A percentile compares a stretch with the other conserved stretches of the same genome.
Conservation (phyloP, 2,797 vertebrate species). For the Coluber constrictor region DNA sequence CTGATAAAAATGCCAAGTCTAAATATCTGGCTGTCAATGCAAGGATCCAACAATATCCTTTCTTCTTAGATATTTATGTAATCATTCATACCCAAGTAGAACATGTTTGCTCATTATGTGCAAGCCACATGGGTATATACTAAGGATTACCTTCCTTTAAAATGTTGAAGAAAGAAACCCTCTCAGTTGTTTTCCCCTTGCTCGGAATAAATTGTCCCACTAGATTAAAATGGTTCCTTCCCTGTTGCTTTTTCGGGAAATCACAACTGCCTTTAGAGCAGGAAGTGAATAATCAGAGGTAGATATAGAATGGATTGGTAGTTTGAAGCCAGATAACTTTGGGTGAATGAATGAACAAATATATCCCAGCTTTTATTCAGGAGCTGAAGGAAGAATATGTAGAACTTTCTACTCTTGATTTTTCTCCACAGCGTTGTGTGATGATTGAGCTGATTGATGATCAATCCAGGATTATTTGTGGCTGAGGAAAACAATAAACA, state of each 20-base stretch:
- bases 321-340: not conserved
- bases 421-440: not conserved
- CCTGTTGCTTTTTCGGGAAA: not conserved
- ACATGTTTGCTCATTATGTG: not conserved
- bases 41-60: not conserved
- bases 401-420: not conserved
- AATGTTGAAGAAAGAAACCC: not conserved
- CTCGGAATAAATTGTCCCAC: not conserved
- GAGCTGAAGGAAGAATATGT: not conserved
- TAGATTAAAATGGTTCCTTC: not conserved
- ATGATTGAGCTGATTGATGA: not conserved
- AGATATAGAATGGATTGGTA: not conserved
- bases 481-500: not conserved
- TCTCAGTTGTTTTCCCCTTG: not conserved
- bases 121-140: not conserved
- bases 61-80: not conserved
- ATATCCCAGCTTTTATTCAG: not conserved
- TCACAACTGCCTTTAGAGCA: not conserved
- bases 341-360: not conserved
- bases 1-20: not conserved
- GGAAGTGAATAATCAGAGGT: not conserved
- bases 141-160: not conserved
- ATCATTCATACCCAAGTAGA: not conserved
- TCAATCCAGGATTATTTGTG: not conserved
- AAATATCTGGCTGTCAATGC: not conserved